These are phyloP conservation scores for Phragmatobia fuliginosa DNA, from an alignment of 2,888 invertebrate genomes.

Conservation along the genomic window DNA sequence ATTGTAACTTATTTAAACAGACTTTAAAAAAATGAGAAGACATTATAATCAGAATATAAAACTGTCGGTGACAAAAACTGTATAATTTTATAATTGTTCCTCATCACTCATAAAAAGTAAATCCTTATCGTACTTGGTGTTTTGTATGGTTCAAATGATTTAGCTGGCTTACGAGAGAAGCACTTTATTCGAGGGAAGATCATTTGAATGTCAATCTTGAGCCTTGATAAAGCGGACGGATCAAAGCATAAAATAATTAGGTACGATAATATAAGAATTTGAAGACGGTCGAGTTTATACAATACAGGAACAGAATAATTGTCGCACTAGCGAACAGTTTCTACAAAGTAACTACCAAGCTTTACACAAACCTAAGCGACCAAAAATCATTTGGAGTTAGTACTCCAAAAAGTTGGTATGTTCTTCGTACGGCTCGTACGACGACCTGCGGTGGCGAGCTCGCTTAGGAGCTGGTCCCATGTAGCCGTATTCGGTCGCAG, in stretches of 20 bases:
- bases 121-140: not conserved
- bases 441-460: not conserved
- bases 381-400: conserved; percentile 9
- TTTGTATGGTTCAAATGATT: not conserved
- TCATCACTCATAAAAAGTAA: not conserved
- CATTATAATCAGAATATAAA: not conserved
- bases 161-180: not conserved
- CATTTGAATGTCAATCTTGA: conserved; percentile 6
- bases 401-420: conserved; percentile 22
- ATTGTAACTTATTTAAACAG: not conserved
- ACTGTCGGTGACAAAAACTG: not conserved
- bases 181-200: too few relatives aligned
- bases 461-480: conserved; percentile 14
- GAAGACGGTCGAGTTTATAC: conserved; percentile 25
- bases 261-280: conserved; percentile 16
- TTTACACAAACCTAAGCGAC: conserved; percentile 16
- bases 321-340: conserved; percentile 16
- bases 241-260: conserved; percentile 31
- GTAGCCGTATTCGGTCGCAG: conserved; percentile 8
- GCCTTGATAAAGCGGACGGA: conserved; percentile 42
- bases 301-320: conserved; percentile 38
- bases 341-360: conserved; percentile 21
- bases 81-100: not conserved
- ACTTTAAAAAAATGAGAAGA: not conserved
- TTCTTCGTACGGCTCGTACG: conserved; percentile 14